These are phyloP conservation scores for Gymnogyps californianus DNA, from an alignment of 2,113 vertebrate species.

Conservation along the genomic window DNA sequence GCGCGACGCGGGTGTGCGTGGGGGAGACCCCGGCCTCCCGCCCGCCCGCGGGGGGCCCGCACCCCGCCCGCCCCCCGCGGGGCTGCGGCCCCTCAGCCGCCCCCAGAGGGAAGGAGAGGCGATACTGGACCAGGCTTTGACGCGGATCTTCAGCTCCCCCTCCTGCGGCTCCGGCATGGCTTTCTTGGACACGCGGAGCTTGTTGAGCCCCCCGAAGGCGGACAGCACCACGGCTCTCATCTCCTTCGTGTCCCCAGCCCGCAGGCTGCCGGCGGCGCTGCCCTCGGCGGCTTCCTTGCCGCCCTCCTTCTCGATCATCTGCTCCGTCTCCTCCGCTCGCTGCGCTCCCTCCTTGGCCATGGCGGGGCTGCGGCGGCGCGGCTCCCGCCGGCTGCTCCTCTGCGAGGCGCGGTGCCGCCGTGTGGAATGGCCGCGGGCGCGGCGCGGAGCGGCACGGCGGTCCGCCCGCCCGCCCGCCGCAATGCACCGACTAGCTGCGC, in stretches of 20 bases:
- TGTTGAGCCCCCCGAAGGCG: slow-evolving; percentile 93
- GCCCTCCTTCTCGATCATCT: slow-evolving; percentile 85
- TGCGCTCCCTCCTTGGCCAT: slow-evolving; percentile 90
- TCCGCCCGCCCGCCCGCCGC: slow-evolving; percentile 39
- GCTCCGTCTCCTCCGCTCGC: slow-evolving; percentile 89
- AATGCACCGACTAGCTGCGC: slow-evolving; percentile 58
- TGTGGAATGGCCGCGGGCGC: slow-evolving; percentile 67
- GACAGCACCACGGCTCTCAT: slow-evolving; percentile 92
- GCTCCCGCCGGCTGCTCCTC: slow-evolving; percentile 66
- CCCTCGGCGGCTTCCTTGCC: slow-evolving; percentile 70
- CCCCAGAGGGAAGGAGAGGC: not conserved
- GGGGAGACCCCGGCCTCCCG: too few species aligned
- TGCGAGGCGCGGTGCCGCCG: not conserved
- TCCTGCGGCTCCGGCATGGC: slow-evolving; percentile 92
- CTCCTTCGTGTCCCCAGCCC: slow-evolving; percentile 82
- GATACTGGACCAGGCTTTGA: slow-evolving; percentile 90
- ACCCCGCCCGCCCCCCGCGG: not conserved
- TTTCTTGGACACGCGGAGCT: slow-evolving; percentile 89
- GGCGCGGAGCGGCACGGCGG: not conserved
- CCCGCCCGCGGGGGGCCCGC: not conserved
- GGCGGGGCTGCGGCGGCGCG: slow-evolving; percentile 24
- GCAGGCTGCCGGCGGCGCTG: slow-evolving; percentile 57
- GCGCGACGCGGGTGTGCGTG: too few species aligned
- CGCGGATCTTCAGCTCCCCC: slow-evolving; percentile 94
- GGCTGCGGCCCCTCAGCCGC: not conserved